Base-by-base conservation (phyloP, 2,113 vertebrate genomes). In the Ptychochromis oligacanthus region DNA sequence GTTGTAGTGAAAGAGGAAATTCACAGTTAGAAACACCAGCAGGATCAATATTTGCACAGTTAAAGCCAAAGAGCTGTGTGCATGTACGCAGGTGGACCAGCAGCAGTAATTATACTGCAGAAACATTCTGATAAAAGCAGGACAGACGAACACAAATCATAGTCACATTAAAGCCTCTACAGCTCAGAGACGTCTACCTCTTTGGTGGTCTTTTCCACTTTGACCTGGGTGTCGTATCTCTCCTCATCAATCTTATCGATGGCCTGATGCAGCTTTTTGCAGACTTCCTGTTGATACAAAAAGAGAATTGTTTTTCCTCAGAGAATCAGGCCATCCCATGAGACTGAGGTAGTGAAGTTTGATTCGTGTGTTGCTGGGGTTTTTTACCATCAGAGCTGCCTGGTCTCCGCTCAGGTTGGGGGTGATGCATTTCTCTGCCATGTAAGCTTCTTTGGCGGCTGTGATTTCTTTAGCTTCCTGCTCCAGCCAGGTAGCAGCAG, bases 161-260 rank as follows among this genome's bases (percentile, higher is more conserved):
- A 15, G 46, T 17, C 14, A 17, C 36, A 38, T 38, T 38, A 38
- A 38, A 38, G 6, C 36, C n/a, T 65, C 40, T 15, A 9, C 20
- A 12, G 13, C 10, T 46, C 31, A 24, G 46, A 10, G 56, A 4
- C 10, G 55, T 3, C 2, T 82, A 99, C 98, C 97, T 99, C 98
- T 94, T 98, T 98, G 38, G 43, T 86, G 26, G 95, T 96, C 89
- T 99, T 98, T 52, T 89, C 83, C 28, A 98, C 94, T 95, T 96
- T 99, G 82, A 94, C 5, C 60, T 96, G 93, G 91, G 96, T 87
- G 93, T 99, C 98, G 0, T 99, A 99, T 82, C 98, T 96, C 57
- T 99, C 97, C 77, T 99, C 98, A 92, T 99, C 98, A 5, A 96
- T 94, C 6, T 89, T 91, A 2, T 99, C 97, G 15, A 98, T 92